Evolutionary conservation across 2,888 invertebrate genomes (phyloP).

Genomic region (Oligia latruncula): DNA sequence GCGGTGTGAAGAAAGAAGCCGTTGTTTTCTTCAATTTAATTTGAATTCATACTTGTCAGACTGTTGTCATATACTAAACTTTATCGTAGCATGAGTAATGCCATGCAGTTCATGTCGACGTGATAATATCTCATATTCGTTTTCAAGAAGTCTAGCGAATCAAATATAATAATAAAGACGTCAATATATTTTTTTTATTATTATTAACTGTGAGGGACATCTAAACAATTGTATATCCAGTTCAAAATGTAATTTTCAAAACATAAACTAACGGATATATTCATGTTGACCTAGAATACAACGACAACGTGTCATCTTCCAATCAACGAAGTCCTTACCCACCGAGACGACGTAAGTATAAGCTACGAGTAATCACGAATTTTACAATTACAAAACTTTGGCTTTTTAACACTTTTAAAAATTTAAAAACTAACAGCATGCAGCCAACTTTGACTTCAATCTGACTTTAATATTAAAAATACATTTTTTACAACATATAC

Average conservation of each 20-base stretch:
- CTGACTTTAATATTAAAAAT: slow-evolving; percentile 55
- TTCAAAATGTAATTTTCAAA: not conserved
- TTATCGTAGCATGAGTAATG: not conserved
- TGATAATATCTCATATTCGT: not conserved
- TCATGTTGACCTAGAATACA: slow-evolving; percentile 92
- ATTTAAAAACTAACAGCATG: slow-evolving; percentile 57
- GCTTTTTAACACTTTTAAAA: slow-evolving; percentile 52
- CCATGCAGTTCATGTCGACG: not conserved
- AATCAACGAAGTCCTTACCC: slow-evolving; percentile 96
- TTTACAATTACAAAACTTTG: slow-evolving; percentile 46
- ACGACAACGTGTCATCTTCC: slow-evolving; percentile 95
- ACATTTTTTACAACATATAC: slow-evolving; percentile 65
- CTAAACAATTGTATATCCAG: no score
- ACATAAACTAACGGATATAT: slow-evolving; percentile 2
- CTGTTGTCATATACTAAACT: not conserved
- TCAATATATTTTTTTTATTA: no score
- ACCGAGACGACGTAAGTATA: slow-evolving; percentile 94
- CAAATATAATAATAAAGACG: not conserved
- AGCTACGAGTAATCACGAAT: slow-evolving; percentile 4
- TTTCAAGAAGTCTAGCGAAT: not conserved
- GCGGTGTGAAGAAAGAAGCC: not conserved
- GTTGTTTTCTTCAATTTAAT: not conserved
- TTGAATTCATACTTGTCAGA: not conserved
- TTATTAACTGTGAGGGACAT: no score
- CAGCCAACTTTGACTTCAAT: slow-evolving; percentile 57